Conservation (phyloP, 2,797 vertebrate genomes). For the Chiloscyllium punctatum region DNA sequence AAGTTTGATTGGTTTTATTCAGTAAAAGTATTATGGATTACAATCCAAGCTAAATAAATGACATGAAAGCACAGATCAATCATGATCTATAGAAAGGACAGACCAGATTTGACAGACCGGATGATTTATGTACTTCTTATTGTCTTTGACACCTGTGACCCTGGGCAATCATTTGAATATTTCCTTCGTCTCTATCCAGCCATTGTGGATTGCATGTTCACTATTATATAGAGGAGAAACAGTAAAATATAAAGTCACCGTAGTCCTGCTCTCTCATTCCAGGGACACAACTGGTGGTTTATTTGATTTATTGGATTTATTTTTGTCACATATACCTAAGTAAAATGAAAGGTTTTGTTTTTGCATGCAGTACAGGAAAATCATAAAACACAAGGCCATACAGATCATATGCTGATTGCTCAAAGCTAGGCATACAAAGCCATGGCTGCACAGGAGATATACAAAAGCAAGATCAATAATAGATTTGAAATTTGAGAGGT, state of each 20-base stretch:
- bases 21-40: not conserved
- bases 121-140: not conserved
- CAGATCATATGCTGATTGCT: no score
- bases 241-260: not conserved
- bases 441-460: no score
- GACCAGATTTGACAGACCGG: not conserved
- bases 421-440: no score
- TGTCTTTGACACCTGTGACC: not conserved
- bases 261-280: no score
- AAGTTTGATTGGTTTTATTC: not conserved
- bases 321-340: no score
- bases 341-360: no score
- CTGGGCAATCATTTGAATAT: not conserved
- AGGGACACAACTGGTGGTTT: no score
- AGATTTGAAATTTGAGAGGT: no score
- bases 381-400: no score
- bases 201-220: not conserved
- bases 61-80: not conserved
- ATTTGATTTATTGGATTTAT: no score
- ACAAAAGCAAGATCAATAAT: no score
- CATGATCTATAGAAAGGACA: not conserved
- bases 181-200: not conserved
- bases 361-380: no score
- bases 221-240: not conserved
- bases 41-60: not conserved